Base-by-base conservation (phyloP, 1,140 invertebrate genomes). In the Ceratosolen fusciceps region DNA sequence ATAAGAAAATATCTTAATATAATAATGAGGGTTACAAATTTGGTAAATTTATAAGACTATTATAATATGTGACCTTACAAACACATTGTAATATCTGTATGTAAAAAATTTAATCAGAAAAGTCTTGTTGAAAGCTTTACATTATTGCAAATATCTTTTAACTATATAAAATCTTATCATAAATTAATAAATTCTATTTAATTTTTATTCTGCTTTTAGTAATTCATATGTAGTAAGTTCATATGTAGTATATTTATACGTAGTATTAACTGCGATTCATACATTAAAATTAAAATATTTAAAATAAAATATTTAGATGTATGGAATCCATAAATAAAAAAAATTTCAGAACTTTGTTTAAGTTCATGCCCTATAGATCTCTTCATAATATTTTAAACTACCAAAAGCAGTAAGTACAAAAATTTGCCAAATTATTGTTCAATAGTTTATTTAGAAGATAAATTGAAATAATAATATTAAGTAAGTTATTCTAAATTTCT, bases 371-470 rank as follows among this genome's bases (percentile, higher is more conserved):
- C 60, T 65, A 65, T 65, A 65, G 60, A 56, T 56, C 43, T 37
- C 70, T 56, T 72, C 49, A 54, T 72, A 31, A 72, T 56, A 72
- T 56, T 54, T 71, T 72, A 31, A n/a, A 37, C 52, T 39, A 56
- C 34, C 31, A 26, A 73, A 54, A 39, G 31, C 52, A 58, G 71
- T 37, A 34, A 37, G 49, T 73, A 58, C 71, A 73, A 73, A 73
- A 26, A 58, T 37, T 14, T 39, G 54, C 58, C 24, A 73, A 73
- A 21, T 73, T 73, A n/a, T 21, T 9, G 26, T 54, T 65, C 37
- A 58, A 1, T 56, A 73, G 31, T 58, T 12, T n/a, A 58, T n/a
- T 72, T 73, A n/a, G 7, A 65, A 31, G 31, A 26, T n/a, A 58
- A 73, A 24, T 73, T 16, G 2, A 37, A 24, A 7, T 54, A 34